Evolutionary conservation across 2,888 invertebrate species (phyloP).

Genomic region (Sphaerophoria taeniata): DNA sequence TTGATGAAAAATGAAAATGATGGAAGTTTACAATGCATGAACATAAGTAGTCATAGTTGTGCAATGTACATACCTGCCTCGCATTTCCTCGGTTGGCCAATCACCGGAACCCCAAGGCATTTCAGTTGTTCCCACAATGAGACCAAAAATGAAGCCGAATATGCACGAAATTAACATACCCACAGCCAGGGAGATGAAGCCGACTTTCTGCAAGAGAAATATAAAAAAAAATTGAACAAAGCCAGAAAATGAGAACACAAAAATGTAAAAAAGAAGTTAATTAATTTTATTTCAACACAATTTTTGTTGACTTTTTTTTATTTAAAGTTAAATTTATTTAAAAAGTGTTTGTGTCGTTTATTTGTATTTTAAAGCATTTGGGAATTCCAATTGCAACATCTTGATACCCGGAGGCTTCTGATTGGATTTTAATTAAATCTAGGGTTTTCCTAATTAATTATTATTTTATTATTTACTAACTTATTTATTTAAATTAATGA

Average conservation of each 20-base stretch:
- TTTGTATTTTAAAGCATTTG: neutral
- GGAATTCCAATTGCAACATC: neutral
- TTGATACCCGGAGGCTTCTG: neutral
- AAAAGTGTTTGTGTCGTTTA: neutral
- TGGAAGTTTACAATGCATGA: neutral
- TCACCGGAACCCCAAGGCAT: slow-evolving; percentile 91
- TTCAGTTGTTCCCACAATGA: slow-evolving; percentile 88
- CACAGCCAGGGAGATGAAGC: slow-evolving; percentile 87
- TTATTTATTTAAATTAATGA: no score
- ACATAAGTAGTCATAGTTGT: neutral
- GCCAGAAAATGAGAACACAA: neutral
- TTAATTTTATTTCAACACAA: slow-evolving; percentile 4
- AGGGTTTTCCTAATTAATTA: no score
- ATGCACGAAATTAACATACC: slow-evolving; percentile 90
- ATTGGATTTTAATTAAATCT: no score
- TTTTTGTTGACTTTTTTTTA: neutral
- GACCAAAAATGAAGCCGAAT: slow-evolving; percentile 91
- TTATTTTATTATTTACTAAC: no score
- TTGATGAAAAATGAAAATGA: neutral
- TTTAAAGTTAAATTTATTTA: neutral
- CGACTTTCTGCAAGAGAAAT: slow-evolving; percentile 84
- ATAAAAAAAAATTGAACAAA: neutral
- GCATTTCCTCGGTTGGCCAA: slow-evolving; percentile 92
- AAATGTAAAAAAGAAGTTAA: neutral
- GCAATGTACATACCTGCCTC: slow-evolving; percentile 85